Evolutionary conservation across 2,888 invertebrate species (phyloP).

Genomic region (Perizoma flavofasciatum): DNA sequence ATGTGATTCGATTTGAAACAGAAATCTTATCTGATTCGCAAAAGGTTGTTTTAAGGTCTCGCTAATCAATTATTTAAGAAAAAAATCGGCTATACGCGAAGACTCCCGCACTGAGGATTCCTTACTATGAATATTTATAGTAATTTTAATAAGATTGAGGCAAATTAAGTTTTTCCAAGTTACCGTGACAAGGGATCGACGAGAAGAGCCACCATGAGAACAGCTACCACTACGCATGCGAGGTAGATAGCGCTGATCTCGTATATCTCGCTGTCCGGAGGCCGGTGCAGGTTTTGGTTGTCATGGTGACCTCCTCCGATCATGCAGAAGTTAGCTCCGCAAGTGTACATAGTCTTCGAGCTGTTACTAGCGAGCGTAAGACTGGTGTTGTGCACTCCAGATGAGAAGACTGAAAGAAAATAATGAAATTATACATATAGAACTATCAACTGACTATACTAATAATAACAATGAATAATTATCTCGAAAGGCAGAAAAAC

Average conservation of each 20-base stretch:
- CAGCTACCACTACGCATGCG: slow-evolving; percentile 93
- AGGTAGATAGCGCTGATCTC: slow-evolving; percentile 95
- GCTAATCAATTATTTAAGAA: too few species aligned
- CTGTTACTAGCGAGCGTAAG: slow-evolving; percentile 68
- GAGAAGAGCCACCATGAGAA: slow-evolving; percentile 92
- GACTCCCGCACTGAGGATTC: too few species aligned
- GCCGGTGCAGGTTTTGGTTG: slow-evolving; percentile 90
- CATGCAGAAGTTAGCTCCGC: slow-evolving; percentile 93
- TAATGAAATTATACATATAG: background rate
- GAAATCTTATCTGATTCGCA: slow-evolving; percentile 3
- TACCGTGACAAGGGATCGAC: slow-evolving; percentile 96
- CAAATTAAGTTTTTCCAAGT: slow-evolving; percentile 38
- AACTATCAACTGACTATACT: too few species aligned
- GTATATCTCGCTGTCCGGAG: slow-evolving; percentile 93
- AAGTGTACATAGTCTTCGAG: slow-evolving; percentile 83
- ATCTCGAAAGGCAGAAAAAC: too few species aligned
- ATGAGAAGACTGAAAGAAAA: slow-evolving; percentile 86
- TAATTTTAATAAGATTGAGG: too few species aligned
- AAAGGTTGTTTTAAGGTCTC: background rate
- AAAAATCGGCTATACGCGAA: too few species aligned
- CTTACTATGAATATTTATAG: too few species aligned
- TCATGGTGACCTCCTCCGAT: slow-evolving; percentile 85
- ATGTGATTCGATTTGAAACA: background rate
- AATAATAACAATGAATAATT: too few species aligned
- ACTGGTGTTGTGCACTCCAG: slow-evolving; percentile 87